Evolutionary conservation across 2,797 vertebrate species (phyloP), one percentile per base, ranked within the genome.

Genomic region (Acipenser oxyrinchus): DNA sequence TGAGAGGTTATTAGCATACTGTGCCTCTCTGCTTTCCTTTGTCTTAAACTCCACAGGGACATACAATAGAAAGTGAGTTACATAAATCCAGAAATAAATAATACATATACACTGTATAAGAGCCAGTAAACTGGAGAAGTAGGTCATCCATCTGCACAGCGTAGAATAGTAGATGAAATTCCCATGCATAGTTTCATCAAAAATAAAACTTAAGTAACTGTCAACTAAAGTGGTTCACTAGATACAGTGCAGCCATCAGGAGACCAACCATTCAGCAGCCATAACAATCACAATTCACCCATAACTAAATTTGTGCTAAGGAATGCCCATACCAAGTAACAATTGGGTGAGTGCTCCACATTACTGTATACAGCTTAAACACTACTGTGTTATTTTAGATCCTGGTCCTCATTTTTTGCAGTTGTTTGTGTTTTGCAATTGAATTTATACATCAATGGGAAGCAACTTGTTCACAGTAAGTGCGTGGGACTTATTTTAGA

Each of bases 401-500:
- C 48, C 49, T 64, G 13, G 10, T 8, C 49, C 50, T 13, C 49
- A 15, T 64, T 49, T 15, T 18, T 49, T 15, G 13, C 10, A 3
- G 7, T 64, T 49, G 8, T 48, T 50, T 13, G 11, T 13, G 12
- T 11, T 12, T 18, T 10, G 8, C 48, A 50, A 12, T 48, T 11
- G 3, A n/a, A 63, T 63, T 13, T 12, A 12, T n/a, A 63, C 13
- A 48, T 48, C 7, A 6, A 63, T 8, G n/a, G 8, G 2, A 11
- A 64, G 13, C 12, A n/a, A 10, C 10, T 13, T n/a, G 2, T 8
- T 51, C 1, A n/a, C 13, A n/a, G 4, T 15, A 55, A 62, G 73
- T 70, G 66, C 65, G 78, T 78, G 6, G 73, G 73, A 49, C 64
- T 51, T 61, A 11, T 12, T 8, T 37, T 37, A 37, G 23, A 37